Percentiles rank a stretch among this genome's conserved stretches.
Evolutionary conservation across 2,888 invertebrate species (phyloP).

Genomic region (Troides aeacus): DNA sequence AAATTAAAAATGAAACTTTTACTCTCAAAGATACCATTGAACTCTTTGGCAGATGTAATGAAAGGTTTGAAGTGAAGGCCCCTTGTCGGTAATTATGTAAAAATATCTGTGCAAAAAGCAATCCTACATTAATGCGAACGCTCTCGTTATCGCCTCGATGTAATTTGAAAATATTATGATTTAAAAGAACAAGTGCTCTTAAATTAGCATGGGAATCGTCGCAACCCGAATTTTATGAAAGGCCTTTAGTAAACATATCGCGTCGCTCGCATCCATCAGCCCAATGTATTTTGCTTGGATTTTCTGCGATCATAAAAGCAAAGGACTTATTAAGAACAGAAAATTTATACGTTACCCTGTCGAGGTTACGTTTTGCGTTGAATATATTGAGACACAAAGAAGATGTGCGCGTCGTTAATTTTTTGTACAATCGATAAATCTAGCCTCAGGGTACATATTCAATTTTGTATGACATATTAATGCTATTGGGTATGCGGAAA

Average conservation of each 20-base stretch:
- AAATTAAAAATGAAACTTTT: background rate
- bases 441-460: conserved; percentile 15
- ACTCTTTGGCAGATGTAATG: background rate
- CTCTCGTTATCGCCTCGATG: conserved; percentile 53
- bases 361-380: conserved; percentile 15
- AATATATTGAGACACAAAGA: conserved; percentile 25
- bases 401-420: conserved; percentile 4
- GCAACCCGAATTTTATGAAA: conserved; percentile 40
- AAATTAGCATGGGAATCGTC: conserved; percentile 68
- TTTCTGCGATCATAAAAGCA: conserved; percentile 29
- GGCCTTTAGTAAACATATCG: conserved; percentile 33
- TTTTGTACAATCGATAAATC: conserved; percentile 10
- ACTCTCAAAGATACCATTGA: background rate
- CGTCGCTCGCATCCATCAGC: conserved; percentile 26
- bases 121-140: conserved; percentile 42
- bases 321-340: conserved; percentile 31
- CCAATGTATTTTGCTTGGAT: conserved; percentile 29
- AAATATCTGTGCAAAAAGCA: conserved; percentile 18
- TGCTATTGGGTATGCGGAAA: conserved; percentile 18
- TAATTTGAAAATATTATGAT: conserved; percentile 64
- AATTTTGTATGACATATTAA: conserved; percentile 24
- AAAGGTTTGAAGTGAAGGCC: conserved; percentile 2
- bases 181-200: conserved; percentile 65
- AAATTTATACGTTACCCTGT: conserved; percentile 27
- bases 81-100: conserved; percentile 19